Conservation (phyloP, 2,797 vertebrate genomes). For the Falco peregrinus region DNA sequence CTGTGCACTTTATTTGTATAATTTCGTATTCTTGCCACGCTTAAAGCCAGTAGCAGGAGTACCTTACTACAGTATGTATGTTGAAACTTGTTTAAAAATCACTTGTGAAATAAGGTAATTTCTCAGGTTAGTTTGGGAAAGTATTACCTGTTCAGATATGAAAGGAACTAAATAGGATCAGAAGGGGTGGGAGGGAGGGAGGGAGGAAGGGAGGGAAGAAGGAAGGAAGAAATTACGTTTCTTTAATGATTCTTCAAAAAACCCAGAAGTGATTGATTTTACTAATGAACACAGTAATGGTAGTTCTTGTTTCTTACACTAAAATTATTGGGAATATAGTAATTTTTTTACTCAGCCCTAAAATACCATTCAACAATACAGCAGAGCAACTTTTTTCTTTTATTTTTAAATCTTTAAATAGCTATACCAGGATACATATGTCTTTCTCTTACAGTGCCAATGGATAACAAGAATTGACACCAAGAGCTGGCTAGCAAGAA, state of each 20-base stretch:
- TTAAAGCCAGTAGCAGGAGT: not conserved
- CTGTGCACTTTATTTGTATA: not conserved
- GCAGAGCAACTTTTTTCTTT: not conserved
- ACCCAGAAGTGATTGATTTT: not conserved
- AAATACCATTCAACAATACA: not conserved
- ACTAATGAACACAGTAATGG: not conserved
- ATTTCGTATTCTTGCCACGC: not conserved
- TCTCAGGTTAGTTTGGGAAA: not conserved
- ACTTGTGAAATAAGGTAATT: not conserved
- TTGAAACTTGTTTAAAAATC: not conserved
- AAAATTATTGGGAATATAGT: not conserved
- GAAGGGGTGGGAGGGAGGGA: not conserved
- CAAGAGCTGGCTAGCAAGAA: not conserved
- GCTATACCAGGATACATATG: accelerated
- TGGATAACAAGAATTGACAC: not conserved
- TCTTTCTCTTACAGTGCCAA: not conserved
- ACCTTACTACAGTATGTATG: not conserved
- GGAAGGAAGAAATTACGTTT: not conserved
- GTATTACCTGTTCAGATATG: not conserved
- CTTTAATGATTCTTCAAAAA: not conserved
- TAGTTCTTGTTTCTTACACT: not conserved
- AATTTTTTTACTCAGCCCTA: not conserved
- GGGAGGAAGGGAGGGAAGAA: accelerated
- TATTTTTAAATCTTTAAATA: not conserved
- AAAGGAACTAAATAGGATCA: not conserved